These are phyloP conservation scores for Drosophila parabipectinata DNA, from an alignment of 1,140 invertebrate genomes.

Conservation along the genomic window DNA sequence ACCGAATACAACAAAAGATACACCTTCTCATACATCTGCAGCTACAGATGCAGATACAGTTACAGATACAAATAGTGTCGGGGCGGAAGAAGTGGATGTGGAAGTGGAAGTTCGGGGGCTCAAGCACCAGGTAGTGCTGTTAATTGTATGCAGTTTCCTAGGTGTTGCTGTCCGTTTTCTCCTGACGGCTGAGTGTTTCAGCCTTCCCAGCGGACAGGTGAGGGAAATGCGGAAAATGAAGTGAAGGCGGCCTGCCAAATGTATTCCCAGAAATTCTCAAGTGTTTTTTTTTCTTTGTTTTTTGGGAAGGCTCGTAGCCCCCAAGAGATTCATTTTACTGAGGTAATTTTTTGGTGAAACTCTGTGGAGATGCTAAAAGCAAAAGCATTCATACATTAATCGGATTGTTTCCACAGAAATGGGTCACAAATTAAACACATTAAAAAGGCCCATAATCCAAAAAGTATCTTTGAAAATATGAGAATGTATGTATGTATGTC, in stretches of 20 bases:
- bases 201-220: constrained; percentile 32
- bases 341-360: constrained; percentile 41
- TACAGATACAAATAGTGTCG: constrained; percentile 15
- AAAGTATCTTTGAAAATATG: no score
- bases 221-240: constrained; percentile 12
- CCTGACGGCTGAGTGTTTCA: constrained; percentile 27
- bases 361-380: background rate
- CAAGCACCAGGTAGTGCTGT: constrained; percentile 26
- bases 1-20: constrained; percentile 22
- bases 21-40: constrained; percentile 4
- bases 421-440: constrained; percentile 27
- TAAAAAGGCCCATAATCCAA: background rate
- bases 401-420: constrained; percentile 37
- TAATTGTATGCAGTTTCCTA: constrained; percentile 75
- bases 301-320: background rate
- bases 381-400: constrained; percentile 32
- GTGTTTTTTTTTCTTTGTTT: constrained; percentile 4
- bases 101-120: background rate
- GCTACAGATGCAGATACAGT: constrained; percentile 13
- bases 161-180: constrained; percentile 53
- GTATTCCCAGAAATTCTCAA: constrained; percentile 37
- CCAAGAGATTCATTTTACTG: constrained; percentile 40
- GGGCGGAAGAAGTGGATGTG: background rate
- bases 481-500: background rate
- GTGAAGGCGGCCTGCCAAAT: constrained; percentile 2